These are phyloP conservation scores for Drosophila suzukii DNA, from an alignment of 1,140 invertebrate species.

Conservation along the genomic window DNA sequence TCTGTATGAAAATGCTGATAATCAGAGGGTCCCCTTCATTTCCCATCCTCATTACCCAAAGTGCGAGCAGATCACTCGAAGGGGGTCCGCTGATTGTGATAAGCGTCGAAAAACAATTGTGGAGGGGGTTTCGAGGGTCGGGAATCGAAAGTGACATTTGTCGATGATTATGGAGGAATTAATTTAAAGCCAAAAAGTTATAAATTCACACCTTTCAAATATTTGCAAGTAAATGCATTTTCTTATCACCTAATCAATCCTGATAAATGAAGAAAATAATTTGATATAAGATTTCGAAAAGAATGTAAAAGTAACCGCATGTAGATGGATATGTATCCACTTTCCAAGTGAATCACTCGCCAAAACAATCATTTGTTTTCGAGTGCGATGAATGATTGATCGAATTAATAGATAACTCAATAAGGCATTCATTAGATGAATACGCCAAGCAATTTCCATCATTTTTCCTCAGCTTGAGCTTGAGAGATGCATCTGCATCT, in stretches of 20 bases:
- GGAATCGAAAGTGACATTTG: conserved; percentile 17
- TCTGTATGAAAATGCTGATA: conserved; percentile 78
- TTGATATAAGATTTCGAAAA: too few species aligned
- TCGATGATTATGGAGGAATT: conserved; percentile 8
- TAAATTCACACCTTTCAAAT: neutral
- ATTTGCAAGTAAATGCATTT: too few species aligned
- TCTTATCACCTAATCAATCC: too few species aligned
- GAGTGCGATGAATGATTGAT: conserved; percentile 35
- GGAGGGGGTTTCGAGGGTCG: neutral
- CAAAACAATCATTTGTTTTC: conserved; percentile 25
- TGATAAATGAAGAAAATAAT: too few species aligned
- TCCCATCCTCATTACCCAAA: conserved; percentile 52
- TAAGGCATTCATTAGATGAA: conserved; percentile 40
- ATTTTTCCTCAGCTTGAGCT: conserved; percentile 12
- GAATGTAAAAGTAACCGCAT: too few species aligned
- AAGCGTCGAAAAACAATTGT: conserved; percentile 12
- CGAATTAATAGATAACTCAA: conserved; percentile 24
- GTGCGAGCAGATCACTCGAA: conserved; percentile 66
- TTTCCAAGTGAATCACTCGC: neutral
- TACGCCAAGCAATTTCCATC: conserved; percentile 34
- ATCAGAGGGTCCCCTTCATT: conserved; percentile 44
- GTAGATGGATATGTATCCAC: neutral
- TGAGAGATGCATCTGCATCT: conserved; percentile 22
- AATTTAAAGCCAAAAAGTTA: neutral
- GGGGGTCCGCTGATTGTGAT: conserved; percentile 13